Percentiles rank a stretch among this genome's conserved stretches.
Conservation (phyloP, 2,797 vertebrate genomes). For the Hippoglossus hippoglossus region DNA sequence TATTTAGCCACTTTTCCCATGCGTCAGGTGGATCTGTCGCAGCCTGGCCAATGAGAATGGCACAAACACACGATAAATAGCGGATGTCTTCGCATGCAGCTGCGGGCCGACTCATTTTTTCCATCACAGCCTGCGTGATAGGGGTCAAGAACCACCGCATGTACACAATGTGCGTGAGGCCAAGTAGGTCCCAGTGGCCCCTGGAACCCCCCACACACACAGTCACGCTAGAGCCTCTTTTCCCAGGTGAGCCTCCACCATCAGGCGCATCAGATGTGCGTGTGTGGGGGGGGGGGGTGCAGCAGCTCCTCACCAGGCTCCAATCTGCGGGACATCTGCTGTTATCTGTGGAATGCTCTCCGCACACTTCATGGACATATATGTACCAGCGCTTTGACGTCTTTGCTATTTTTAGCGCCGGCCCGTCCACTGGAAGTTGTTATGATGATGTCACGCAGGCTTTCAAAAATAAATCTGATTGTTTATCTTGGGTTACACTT, state of each 20-base stretch:
- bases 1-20: constrained; percentile 20
- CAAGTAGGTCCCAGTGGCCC: constrained; percentile 27
- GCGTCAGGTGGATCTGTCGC: neutral
- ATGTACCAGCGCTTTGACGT: constrained; percentile 80
- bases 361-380: constrained; percentile 83
- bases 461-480: constrained; percentile 75
- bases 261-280: constrained; percentile 39
- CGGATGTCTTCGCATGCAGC: constrained; percentile 48
- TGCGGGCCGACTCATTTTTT: constrained; percentile 62
- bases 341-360: constrained; percentile 80
- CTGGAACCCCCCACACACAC: neutral
- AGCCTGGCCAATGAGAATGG: constrained; percentile 32
- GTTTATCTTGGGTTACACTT: constrained; percentile 76
- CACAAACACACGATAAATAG: constrained; percentile 24
- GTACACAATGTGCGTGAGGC: constrained; percentile 42
- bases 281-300: constrained; percentile 16
- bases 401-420: constrained; percentile 79
- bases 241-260: constrained; percentile 47
- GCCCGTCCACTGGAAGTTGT: constrained; percentile 61
- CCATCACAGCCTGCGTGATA: constrained; percentile 46
- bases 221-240: constrained; percentile 4
- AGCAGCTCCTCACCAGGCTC: constrained; percentile 43
- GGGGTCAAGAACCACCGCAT: constrained; percentile 60
- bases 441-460: constrained; percentile 77
- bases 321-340: constrained; percentile 77